Conservation (phyloP, 2,797 vertebrate species). For the Bradypodion ventrale region DNA sequence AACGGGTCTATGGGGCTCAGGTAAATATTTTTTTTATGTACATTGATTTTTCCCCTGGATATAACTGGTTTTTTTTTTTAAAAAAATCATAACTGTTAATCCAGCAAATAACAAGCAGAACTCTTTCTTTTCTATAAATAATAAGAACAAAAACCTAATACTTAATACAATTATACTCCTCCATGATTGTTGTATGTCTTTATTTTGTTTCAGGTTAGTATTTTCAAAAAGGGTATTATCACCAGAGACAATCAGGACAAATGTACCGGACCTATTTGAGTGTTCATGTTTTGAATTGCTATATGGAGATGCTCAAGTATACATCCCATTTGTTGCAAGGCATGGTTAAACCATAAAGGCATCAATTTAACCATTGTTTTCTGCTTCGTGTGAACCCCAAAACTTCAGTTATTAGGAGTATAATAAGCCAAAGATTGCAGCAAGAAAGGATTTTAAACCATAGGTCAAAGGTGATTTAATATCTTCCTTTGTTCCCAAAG, state of each 20-base stretch:
- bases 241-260: too few relatives aligned
- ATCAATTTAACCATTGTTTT: background rate
- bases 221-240: background rate
- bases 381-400: background rate
- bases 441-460: background rate
- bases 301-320: background rate
- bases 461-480: background rate
- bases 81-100: background rate
- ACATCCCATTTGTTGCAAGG: background rate
- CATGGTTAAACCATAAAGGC: background rate
- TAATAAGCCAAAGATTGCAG: background rate
- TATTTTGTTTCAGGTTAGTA: background rate
- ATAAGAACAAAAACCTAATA: background rate
- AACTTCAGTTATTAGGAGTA: too few relatives aligned
- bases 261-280: background rate
- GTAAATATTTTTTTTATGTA: slow-evolving; percentile 71
- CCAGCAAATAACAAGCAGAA: background rate
- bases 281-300: background rate
- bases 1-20: slow-evolving; percentile 96
- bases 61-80: slow-evolving; percentile 1
- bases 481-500: background rate
- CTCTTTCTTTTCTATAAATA: too few relatives aligned
- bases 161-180: background rate
- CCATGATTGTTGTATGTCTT: background rate
- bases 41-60: background rate